A percentile compares a stretch with the other conserved stretches of the same genome.
Conservation (phyloP, 2,113 vertebrate species). For the Heterochromis multidens region DNA sequence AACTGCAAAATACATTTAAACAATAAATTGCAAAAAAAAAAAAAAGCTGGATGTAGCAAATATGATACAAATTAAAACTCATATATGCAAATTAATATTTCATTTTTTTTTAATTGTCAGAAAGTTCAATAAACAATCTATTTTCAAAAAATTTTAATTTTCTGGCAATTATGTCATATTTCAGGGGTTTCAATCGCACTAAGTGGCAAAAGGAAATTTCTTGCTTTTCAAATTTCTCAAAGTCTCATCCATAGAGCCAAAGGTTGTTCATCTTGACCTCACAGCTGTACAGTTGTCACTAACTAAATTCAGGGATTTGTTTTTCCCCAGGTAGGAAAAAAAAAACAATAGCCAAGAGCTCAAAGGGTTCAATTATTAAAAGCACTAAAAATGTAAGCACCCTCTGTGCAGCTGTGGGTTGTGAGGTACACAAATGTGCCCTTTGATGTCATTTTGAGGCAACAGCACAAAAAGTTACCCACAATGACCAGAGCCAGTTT, state of each 20-base stretch:
- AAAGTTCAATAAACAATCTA: too few species aligned
- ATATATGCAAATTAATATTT: too few species aligned
- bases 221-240: neutral
- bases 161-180: too few species aligned
- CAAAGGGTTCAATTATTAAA: neutral
- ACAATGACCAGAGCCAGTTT: neutral
- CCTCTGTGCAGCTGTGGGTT: neutral
- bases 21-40: too few species aligned
- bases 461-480: neutral
- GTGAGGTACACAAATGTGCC: neutral
- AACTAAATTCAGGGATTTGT: neutral
- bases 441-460: neutral
- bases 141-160: too few species aligned
- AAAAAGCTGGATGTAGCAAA: too few species aligned
- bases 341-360: neutral
- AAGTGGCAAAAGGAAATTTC: neutral
- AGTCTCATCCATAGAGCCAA: neutral
- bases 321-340: neutral
- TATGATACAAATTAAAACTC: too few species aligned
- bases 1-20: too few species aligned
- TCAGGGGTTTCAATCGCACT: too few species aligned
- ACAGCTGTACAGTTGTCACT: neutral
- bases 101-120: too few species aligned
- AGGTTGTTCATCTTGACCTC: neutral
- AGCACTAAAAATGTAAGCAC: neutral